Evolutionary conservation across 1,140 invertebrate genomes (phyloP).

Genomic region (Wasmannia auropunctata): DNA sequence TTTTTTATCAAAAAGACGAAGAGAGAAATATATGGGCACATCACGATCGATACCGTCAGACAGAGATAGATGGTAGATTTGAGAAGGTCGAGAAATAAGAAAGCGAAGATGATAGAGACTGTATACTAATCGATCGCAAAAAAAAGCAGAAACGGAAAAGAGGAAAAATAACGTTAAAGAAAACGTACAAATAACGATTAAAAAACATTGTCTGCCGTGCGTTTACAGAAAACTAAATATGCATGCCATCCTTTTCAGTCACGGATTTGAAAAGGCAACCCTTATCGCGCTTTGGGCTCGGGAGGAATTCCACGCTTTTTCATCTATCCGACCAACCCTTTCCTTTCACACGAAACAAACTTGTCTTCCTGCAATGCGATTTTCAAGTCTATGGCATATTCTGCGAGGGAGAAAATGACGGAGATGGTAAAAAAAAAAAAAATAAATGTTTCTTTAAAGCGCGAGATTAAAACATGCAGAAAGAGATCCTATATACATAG

Average conservation of each 20-base stretch:
- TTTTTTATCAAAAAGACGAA: background rate
- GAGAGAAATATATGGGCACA: background rate
- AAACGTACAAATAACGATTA: background rate
- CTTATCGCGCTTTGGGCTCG: background rate
- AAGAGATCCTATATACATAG: background rate
- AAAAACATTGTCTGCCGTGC: background rate
- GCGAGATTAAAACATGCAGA: conserved; percentile 63
- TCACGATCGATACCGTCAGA: background rate
- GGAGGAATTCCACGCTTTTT: background rate
- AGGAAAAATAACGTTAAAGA: background rate
- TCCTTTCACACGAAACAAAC: background rate
- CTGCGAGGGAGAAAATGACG: background rate
- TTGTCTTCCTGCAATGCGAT: background rate
- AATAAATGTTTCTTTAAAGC: conserved; percentile 44
- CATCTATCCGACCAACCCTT: background rate
- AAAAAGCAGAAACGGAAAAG: background rate
- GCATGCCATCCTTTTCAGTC: background rate
- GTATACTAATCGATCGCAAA: background rate
- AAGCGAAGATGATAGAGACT: background rate
- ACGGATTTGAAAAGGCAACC: background rate
- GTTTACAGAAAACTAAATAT: background rate
- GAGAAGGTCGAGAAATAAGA: conserved; percentile 37
- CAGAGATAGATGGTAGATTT: background rate
- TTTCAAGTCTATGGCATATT: background rate
- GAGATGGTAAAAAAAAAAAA: background rate